Percentiles rank a stretch among this genome's conserved stretches.
Evolutionary conservation across 2,888 invertebrate species (phyloP).

Genomic region (Watsonalla cultraria): DNA sequence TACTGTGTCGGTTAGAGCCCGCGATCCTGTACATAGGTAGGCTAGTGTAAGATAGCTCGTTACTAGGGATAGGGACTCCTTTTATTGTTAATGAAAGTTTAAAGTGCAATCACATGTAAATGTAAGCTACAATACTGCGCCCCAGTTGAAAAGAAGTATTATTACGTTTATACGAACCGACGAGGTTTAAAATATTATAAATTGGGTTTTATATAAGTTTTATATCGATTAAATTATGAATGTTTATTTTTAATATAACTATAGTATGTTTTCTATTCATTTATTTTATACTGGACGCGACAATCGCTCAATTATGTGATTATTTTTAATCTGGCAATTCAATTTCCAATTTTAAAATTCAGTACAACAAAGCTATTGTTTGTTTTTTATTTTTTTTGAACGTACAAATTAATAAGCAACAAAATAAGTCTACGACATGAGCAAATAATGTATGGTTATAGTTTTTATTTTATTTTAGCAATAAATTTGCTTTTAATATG

Average conservation of each 20-base stretch:
- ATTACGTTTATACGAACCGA: constrained; percentile 77
- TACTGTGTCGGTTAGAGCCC: constrained; percentile 56
- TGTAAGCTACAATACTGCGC: constrained; percentile 63
- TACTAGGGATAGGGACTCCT: constrained; percentile 49
- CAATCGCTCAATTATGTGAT: constrained; percentile 61
- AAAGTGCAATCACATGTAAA: constrained; percentile 76
- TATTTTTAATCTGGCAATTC: constrained; percentile 28
- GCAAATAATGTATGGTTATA: constrained; percentile 70
- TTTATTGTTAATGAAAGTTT: constrained; percentile 68
- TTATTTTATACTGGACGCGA: constrained; percentile 56
- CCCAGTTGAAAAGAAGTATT: constrained; percentile 76
- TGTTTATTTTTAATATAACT: constrained; percentile 64
- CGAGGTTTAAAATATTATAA: constrained; percentile 75
- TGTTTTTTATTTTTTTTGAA: constrained; percentile 53
- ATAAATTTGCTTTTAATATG: constrained; percentile 76
- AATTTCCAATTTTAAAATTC: constrained; percentile 20
- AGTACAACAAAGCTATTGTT: constrained; percentile 23
- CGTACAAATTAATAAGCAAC: constrained; percentile 69
- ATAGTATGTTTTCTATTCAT: constrained; percentile 64
- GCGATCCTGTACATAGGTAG: constrained; percentile 62
- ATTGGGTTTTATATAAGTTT: constrained; percentile 70
- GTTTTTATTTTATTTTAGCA: constrained; percentile 76
- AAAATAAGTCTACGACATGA: constrained; percentile 48
- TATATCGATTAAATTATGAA: constrained; percentile 69
- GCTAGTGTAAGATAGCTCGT: constrained; percentile 58